Evolutionary conservation across 1,140 invertebrate genomes (phyloP).

Genomic region (Zaprionus tsacasi): DNA sequence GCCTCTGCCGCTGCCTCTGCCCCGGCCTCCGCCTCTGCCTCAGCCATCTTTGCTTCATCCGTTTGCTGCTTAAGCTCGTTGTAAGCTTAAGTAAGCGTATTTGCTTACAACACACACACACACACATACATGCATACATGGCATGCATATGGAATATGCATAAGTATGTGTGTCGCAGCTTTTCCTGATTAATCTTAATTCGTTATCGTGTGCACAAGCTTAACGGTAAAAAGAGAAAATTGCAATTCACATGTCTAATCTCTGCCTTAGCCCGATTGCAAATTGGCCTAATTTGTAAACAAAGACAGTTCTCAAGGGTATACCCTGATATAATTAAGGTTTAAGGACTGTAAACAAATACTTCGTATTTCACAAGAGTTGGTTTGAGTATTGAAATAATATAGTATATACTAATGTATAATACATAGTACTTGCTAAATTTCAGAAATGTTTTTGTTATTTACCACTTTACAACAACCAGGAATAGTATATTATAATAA

Average conservation of each 20-base stretch:
- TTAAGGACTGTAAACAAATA: too few species aligned
- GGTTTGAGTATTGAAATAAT: too few species aligned
- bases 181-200: slow-evolving; percentile 8
- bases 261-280: not conserved
- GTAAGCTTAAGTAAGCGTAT: slow-evolving; percentile 1
- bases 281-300: slow-evolving; percentile 3
- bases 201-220: not conserved
- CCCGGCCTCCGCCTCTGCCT: not conserved
- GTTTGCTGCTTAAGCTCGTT: slow-evolving; percentile 2
- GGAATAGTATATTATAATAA: too few species aligned
- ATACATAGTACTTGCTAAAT: too few species aligned
- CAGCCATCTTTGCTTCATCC: not conserved
- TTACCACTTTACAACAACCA: too few species aligned
- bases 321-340: too few species aligned
- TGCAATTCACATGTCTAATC: slow-evolving; percentile 9
- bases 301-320: not conserved
- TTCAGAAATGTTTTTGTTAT: too few species aligned
- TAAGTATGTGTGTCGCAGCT: not conserved
- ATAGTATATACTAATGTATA: too few species aligned
- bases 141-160: not conserved
- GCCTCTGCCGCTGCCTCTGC: not conserved
- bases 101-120: not conserved
- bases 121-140: not conserved
- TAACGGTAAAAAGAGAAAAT: not conserved
- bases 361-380: too few species aligned